Evolutionary conservation across 2,888 invertebrate genomes (phyloP), one percentile per base, ranked within the genome.

Genomic region (Pammene aurita): DNA sequence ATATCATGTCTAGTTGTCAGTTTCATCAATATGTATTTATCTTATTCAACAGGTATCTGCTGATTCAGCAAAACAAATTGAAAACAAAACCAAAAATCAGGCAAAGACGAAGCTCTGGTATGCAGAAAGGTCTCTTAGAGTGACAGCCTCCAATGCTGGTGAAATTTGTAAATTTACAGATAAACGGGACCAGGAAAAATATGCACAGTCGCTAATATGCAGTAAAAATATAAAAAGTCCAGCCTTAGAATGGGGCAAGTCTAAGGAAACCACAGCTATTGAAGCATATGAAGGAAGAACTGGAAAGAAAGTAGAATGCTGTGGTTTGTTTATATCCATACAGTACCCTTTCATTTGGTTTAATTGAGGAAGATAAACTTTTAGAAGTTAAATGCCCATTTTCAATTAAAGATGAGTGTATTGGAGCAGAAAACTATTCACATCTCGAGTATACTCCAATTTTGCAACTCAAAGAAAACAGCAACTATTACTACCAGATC

Each of bases 321-420:
- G 46, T 14, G 46, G 14, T n/a, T 46, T 46, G 10, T n/a, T 13
- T 46, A 46, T 46, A n/a, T 14, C 46, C 14, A 46, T 4, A n/a
- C 10, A 46, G n/a, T 46, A 46, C 7, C 46, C 46, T n/a, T 7
- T n/a, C n/a, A 46, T 46, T 46, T 14, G 46, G 46, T n/a, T 46
- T 42, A 46, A 46, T 46, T 46, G 46, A n/a, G n/a, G 46, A 46
- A 5, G n/a, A n/a, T n/a, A 46, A n/a, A 14, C 4, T 46, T 4
- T 46, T 14, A 13, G 46, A 46, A 46, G 46, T 46, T 2, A 46
- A 46, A 46, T 46, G 46, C n/a, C 46, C 46, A 13, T 46, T 46
- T n/a, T 46, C 46, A n/a, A 46, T 46, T n/a, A 46, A 46, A 46
- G 46, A 46, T 46, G 46, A 46, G 46, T 46, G 10, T 46, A 46